Evolutionary conservation across 2,113 vertebrate species (phyloP), one percentile per base, ranked within the genome.

Genomic region (Chinchilla lanigera): DNA sequence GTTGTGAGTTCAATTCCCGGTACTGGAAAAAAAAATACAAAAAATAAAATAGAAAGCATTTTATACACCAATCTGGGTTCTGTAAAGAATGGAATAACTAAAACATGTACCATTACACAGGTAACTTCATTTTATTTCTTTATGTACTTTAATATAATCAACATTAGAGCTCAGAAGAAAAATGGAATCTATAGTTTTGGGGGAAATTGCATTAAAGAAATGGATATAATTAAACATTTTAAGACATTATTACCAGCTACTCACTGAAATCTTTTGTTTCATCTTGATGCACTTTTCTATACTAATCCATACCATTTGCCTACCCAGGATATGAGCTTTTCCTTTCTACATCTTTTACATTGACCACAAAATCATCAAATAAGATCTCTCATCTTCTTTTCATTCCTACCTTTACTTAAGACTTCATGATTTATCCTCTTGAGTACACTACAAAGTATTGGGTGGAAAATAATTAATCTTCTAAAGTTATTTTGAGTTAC

Each of bases 401-500:
- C 41, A 33, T 50, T 44, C 4, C 22, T 90, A n/a, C 3, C 6
- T 52, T 86, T 60, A 67, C 86, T 26, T 58, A 93, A 92, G 26
- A 75, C 9, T 77, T 56, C 56, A 33, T 69, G 7, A 24, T 92
- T 75, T 92, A 52, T 38, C 44, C 13, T 81, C 33, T 60, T 65
- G 9, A 28, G 16, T 33, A 58, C 9, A 75, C 4, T 73, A 20
- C 44, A 71, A 94, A 75, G 7, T 81, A 63, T 17, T 69, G 35
- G 30, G 14, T 63, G 0, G 28, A 6, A 14, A 86, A 75, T 87
- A 80, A 63, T 71, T 81, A n/a, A 84, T 81, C 65, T 65, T 92
- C 78, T 82, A 50, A 95, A 96, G 65, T 86, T 89, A 94, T 92
- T 92, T 83, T 77, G 30, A 92, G 54, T 20, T 52, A 73, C 28